These are phyloP conservation scores for Tolypeutes matacus DNA, from an alignment of 2,797 vertebrate species.

Conservation along the genomic window DNA sequence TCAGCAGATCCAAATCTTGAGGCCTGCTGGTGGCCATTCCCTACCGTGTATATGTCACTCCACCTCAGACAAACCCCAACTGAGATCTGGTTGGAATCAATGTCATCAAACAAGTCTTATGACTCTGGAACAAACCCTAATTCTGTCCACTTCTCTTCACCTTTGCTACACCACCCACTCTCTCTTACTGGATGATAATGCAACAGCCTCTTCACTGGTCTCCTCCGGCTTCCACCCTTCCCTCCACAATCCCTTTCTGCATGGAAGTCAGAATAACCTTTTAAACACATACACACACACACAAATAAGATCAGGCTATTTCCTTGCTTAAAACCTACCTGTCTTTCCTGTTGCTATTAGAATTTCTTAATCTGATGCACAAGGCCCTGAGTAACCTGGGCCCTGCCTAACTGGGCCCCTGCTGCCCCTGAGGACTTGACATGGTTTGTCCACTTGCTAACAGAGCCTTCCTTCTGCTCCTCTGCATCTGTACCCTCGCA, in stretches of 20 bases:
- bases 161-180: neutral
- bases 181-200: neutral
- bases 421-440: neutral
- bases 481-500: neutral
- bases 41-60: neutral
- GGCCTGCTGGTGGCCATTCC: neutral
- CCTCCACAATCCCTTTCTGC: no score
- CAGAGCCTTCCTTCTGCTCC: neutral
- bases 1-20: fast-evolving
- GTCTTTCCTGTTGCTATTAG: neutral
- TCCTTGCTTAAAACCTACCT: neutral
- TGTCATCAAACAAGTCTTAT: fast-evolving
- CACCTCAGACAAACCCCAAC: neutral
- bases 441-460: fast-evolving
- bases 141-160: neutral
- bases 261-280: neutral
- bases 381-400: neutral
- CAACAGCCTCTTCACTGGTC: neutral
- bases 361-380: no score
- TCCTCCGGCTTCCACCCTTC: neutral
- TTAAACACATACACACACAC: no score
- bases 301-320: neutral
- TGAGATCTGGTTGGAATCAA: neutral
- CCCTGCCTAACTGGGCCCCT: neutral
- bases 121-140: neutral